phyloP scores from a whole-genome alignment of 1,140 invertebrate genomes.

The Plutomurus gul region DNA sequence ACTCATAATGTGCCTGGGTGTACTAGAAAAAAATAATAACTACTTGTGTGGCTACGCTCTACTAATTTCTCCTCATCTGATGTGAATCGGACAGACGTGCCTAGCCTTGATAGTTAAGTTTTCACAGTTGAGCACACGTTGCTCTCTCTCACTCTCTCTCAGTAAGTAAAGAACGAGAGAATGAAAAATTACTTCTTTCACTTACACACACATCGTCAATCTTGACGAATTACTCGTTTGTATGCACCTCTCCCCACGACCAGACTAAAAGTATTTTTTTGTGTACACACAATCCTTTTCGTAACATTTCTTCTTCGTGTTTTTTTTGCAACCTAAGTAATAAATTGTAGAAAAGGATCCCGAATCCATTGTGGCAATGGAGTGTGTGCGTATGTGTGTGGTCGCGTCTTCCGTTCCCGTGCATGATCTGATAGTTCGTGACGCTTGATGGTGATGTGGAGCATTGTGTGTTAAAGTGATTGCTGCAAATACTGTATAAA shows the following conservation, averaged over 20 bases:
- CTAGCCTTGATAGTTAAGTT: not conserved
- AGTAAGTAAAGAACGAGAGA: not conserved
- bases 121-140: not conserved
- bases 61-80: no score
- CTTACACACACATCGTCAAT: conserved; percentile 8
- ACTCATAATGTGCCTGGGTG: no score
- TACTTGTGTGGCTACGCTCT: no score
- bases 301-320: not conserved
- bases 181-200: conserved; percentile 6
- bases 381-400: not conserved
- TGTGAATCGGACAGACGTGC: not conserved
- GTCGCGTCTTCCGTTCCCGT: not conserved
- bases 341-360: not conserved
- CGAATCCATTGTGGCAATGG: not conserved
- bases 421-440: not conserved
- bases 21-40: no score
- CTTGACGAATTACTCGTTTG: conserved; percentile 6
- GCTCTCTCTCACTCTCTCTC: no score
- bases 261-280: not conserved
- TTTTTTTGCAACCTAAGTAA: not conserved
- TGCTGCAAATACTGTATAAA: no score
- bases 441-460: no score
- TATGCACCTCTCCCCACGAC: not conserved
- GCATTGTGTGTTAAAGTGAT: no score
- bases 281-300: not conserved